phyloP scores from a whole-genome alignment of 2,888 invertebrate genomes.

The Drosophila koepferae region DNA sequence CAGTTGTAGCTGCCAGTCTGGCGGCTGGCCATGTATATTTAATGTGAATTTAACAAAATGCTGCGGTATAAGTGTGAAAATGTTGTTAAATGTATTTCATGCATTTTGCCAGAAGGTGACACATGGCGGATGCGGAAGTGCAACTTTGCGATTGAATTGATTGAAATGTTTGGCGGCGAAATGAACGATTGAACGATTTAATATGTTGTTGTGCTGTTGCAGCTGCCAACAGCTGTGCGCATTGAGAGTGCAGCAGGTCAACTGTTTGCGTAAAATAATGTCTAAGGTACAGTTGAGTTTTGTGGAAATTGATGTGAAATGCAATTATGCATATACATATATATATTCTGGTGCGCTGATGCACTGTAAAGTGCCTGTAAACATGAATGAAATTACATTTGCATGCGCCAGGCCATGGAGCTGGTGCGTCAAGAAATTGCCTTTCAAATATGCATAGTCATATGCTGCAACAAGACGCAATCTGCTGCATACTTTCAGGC shows the following conservation, averaged over 20 bases:
- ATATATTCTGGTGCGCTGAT: constrained; percentile 8
- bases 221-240: constrained; percentile 43
- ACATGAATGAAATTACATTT: constrained; percentile 72
- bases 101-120: constrained; percentile 39
- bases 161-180: constrained; percentile 58
- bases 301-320: constrained; percentile 54
- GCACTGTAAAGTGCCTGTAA: constrained; percentile 56
- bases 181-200: constrained; percentile 5
- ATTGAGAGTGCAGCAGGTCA: background rate
- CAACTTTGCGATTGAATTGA: constrained; percentile 78
- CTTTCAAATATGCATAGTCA: constrained; percentile 79
- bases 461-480: constrained; percentile 65
- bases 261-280: constrained; percentile 21
- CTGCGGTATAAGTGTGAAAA: constrained; percentile 74
- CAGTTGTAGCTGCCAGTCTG: constrained; percentile 1
- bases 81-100: constrained; percentile 47
- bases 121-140: constrained; percentile 69
- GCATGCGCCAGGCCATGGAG: constrained; percentile 58
- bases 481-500: constrained; percentile 49
- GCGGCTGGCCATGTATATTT: constrained; percentile 57
- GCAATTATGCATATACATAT: constrained; percentile 36
- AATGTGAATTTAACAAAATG: constrained; percentile 74
- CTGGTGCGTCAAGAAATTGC: constrained; percentile 55
- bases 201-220: background rate
- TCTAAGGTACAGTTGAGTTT: constrained; percentile 20